Evolutionary conservation across 2,113 vertebrate species (phyloP).

Genomic region (Sarotherodon lohbergeri): DNA sequence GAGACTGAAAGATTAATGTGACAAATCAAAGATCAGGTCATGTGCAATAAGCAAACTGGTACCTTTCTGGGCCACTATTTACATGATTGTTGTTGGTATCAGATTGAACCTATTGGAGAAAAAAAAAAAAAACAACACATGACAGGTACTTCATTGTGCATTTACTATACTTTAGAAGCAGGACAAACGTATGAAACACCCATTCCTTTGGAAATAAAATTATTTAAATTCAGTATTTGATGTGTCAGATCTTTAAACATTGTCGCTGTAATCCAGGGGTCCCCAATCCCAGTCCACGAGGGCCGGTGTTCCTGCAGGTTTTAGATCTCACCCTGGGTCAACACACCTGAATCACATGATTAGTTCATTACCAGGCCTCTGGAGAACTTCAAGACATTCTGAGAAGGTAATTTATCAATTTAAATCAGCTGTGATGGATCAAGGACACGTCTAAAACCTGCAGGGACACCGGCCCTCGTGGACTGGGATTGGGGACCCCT

Average conservation of each 20-base stretch:
- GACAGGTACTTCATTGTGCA: not conserved
- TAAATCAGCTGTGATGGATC: too few relatives aligned
- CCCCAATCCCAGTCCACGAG: too few relatives aligned
- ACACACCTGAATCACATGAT: too few relatives aligned
- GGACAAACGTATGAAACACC: not conserved
- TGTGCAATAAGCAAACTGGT: not conserved
- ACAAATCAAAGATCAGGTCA: not conserved
- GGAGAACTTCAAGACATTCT: too few relatives aligned
- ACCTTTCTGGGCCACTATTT: constrained; percentile 21
- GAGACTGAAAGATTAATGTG: not conserved
- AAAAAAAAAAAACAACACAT: not conserved
- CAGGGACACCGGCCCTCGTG: too few relatives aligned
- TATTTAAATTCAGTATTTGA: not conserved
- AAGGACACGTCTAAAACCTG: too few relatives aligned
- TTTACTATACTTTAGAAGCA: not conserved
- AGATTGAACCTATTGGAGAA: not conserved
- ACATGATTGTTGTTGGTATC: constrained; percentile 27
- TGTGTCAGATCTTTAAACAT: not conserved
- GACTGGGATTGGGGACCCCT: too few relatives aligned
- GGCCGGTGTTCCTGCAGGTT: too few relatives aligned
- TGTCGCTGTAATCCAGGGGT: not conserved
- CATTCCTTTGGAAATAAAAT: not conserved
- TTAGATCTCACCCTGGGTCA: too few relatives aligned
- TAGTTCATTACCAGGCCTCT: too few relatives aligned
- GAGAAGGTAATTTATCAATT: too few relatives aligned